phyloP scores from a whole-genome alignment of 2,113 vertebrate species.

The Saimiri boliviensis region DNA sequence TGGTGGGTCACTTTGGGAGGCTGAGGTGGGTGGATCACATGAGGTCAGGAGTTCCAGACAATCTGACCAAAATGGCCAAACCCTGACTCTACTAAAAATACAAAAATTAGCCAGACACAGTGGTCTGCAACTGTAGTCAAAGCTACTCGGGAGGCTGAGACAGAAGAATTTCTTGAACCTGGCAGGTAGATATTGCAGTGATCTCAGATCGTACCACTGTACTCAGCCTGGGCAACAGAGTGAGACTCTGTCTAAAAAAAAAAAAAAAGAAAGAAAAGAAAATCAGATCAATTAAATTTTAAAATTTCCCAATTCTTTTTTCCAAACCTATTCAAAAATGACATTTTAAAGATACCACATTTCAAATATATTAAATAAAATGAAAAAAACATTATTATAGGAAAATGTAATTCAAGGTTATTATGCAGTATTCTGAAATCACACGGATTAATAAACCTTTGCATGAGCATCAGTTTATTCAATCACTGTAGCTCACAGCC shows the following conservation, averaged over 20 bases:
- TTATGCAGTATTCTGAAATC: neutral
- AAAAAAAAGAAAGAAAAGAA: neutral
- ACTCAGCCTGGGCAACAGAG: too few species aligned
- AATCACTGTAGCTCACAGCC: neutral
- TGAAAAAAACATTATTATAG: neutral
- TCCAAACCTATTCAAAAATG: neutral
- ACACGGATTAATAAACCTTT: neutral
- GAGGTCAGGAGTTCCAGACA: too few species aligned
- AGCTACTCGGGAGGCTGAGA: too few species aligned
- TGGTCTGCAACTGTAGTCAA: too few species aligned
- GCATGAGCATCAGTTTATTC: neutral
- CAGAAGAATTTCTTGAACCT: too few species aligned
- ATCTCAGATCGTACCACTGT: too few species aligned
- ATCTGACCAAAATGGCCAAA: too few species aligned
- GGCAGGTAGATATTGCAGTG: too few species aligned
- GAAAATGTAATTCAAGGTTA: neutral
- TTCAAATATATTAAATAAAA: neutral
- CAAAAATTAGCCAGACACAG: too few species aligned
- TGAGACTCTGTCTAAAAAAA: too few species aligned
- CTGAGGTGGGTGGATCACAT: accelerated
- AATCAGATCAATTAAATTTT: neutral
- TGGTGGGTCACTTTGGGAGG: too few species aligned
- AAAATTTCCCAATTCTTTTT: neutral
- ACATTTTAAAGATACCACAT: neutral
- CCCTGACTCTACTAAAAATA: too few species aligned